Base-by-base conservation (phyloP, 2,113 vertebrate genomes). In the Equus quagga region DNA sequence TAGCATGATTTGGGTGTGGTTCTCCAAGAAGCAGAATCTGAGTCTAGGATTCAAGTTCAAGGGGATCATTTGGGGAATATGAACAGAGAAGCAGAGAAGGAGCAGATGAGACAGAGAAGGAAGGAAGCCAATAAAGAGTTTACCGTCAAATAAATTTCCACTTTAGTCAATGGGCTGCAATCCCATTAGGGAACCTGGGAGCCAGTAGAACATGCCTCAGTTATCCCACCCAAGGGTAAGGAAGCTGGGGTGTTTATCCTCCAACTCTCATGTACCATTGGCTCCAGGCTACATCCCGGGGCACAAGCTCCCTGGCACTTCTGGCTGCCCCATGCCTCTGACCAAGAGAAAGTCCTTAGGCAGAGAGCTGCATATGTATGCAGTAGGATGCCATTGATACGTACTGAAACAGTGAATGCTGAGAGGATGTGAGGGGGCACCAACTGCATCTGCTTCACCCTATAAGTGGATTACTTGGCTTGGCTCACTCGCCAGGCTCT, bases 11-110 rank as follows among this genome's bases (percentile, higher is more conserved):
- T 65, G 36, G 28, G 17, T 76, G 23, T 41, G 12, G 4, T 56
- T 73, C 24, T 94, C 49, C 23, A 64, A 33, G 60, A 92, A 85
- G 51, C 19, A 72, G 58, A 12, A 14, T 73, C 31, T 82, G 79
- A 78, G 13, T 72, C 36, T 44, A 65, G 76, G n/a, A 91, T 76
- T 93, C 56, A 89, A 83, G 78, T 81, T 93, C 41, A 88, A 93
- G 89, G 19, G 44, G 6, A 15, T 94, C 79, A 76, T 49, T 33
- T 96, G 58, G 12, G 7, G 24, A 73, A 65, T 76, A 78, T 18
- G 65, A 86, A 10, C 64, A 72, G 24, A 88, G 76, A 86, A 92
- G 73, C 31, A 58, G 26, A 60, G 21, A 86, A 85, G 54, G 80
- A 95, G 17, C 24, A 51, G 33, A 24, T 62, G 73, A 65, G 18